Conservation (phyloP, 2,888 invertebrate species). For the Drosophila setosimentum region DNA sequence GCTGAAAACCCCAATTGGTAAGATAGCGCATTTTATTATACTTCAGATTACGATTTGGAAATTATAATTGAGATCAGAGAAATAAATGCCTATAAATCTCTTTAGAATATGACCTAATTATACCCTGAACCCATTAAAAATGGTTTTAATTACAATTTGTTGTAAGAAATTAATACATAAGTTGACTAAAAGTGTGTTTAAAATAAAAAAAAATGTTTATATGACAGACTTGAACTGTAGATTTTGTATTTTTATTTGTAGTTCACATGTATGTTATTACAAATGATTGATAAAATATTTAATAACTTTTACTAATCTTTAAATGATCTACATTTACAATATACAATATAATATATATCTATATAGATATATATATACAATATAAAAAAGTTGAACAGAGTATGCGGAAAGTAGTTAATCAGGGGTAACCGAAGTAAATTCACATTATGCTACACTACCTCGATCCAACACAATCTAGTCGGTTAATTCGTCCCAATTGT, state of each 20-base stretch:
- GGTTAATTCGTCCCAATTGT: conserved; percentile 10
- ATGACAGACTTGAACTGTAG: not conserved
- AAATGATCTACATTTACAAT: not conserved
- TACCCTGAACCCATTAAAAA: no score
- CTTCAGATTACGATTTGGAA: not conserved
- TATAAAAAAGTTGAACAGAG: not conserved
- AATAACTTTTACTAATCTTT: not conserved
- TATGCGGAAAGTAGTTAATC: not conserved
- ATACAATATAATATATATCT: no score
- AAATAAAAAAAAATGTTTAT: not conserved
- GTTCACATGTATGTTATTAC: no score
- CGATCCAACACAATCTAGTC: conserved; percentile 22
- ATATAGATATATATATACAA: not conserved
- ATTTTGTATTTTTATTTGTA: not conserved
- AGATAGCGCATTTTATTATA: not conserved
- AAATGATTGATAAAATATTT: not conserved
- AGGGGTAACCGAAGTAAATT: not conserved
- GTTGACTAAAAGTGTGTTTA: not conserved
- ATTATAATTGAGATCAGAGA: not conserved
- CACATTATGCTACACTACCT: not conserved
- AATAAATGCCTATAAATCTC: not conserved
- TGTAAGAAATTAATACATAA: not conserved
- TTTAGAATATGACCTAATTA: not conserved
- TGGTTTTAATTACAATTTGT: not conserved
- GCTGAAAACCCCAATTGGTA: not conserved